phyloP scores from a whole-genome alignment of 2,797 vertebrate genomes.

The Dipus sagitta region DNA sequence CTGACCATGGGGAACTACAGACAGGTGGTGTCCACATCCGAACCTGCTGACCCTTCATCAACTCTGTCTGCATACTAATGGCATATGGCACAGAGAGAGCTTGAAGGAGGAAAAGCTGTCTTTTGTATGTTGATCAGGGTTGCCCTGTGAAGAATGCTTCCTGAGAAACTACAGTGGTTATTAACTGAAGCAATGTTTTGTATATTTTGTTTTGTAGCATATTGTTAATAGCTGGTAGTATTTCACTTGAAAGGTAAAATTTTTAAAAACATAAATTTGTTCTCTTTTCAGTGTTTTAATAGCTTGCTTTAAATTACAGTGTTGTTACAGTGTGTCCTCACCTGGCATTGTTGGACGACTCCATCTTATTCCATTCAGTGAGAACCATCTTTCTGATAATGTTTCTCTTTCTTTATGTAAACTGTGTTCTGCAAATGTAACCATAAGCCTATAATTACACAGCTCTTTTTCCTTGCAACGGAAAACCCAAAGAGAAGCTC shows the following conservation, averaged over 20 bases:
- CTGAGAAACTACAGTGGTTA: slow-evolving; percentile 41
- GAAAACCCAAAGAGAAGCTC: slow-evolving; percentile 33
- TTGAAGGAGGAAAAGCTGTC: slow-evolving; percentile 19
- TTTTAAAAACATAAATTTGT: slow-evolving; percentile 61
- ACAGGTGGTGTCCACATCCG: background rate
- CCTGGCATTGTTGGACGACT: slow-evolving; percentile 56
- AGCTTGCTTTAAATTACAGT: slow-evolving; percentile 69
- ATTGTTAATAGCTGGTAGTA: slow-evolving; percentile 64
- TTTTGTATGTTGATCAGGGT: slow-evolving; percentile 6
- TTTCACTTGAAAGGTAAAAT: slow-evolving; percentile 70
- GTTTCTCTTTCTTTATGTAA: slow-evolving; percentile 59
- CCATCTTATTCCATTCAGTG: slow-evolving; percentile 33
- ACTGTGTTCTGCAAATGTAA: slow-evolving; percentile 34
- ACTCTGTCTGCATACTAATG: background rate
- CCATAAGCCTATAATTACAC: slow-evolving; percentile 62
- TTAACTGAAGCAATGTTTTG: slow-evolving; percentile 18
- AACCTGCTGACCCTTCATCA: background rate
- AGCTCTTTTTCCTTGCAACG: slow-evolving; percentile 25
- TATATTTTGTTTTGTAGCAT: slow-evolving; percentile 60
- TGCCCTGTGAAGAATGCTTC: slow-evolving; percentile 29
- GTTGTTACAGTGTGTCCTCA: slow-evolving; percentile 43
- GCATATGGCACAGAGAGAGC: background rate
- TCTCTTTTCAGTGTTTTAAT: slow-evolving; percentile 69
- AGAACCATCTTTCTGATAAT: slow-evolving; percentile 54
- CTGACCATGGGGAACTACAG: background rate